Conservation (phyloP, 2,113 vertebrate genomes). For the Pluvialis apricaria region DNA sequence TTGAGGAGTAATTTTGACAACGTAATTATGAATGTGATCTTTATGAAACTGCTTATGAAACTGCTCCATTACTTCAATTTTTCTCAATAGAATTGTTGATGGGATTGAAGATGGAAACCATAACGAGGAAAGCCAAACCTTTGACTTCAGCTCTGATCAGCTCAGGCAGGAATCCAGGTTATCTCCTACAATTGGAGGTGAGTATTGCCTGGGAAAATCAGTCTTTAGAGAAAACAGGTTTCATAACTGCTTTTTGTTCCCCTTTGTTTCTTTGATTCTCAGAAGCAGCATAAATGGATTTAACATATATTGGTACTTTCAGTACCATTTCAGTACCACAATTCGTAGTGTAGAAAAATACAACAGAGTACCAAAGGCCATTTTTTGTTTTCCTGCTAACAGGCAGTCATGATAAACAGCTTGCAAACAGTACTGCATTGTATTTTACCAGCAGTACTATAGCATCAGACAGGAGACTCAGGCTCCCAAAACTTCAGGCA, state of each 20-base stretch:
- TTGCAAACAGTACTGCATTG: neutral
- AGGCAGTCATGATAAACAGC: neutral
- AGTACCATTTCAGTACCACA: neutral
- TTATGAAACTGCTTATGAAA: neutral
- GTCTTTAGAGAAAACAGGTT: neutral
- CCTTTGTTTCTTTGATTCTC: neutral
- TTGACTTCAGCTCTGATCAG: slow-evolving; percentile 77
- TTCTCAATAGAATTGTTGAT: slow-evolving; percentile 76
- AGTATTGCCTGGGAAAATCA: neutral
- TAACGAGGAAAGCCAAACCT: slow-evolving; percentile 74
- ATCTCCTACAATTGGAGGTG: slow-evolving; percentile 72
- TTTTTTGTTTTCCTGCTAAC: neutral
- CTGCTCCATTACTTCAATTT: neutral
- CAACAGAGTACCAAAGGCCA: neutral
- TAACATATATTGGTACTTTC: neutral
- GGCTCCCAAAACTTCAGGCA: neutral
- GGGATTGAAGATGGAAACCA: slow-evolving; percentile 77
- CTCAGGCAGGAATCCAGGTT: slow-evolving; percentile 67
- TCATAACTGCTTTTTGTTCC: neutral
- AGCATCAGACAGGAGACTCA: neutral
- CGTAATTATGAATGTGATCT: neutral
- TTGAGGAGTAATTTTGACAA: neutral
- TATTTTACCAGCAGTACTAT: neutral
- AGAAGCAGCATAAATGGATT: neutral
- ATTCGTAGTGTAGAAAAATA: neutral